These are phyloP conservation scores for Pimephales promelas DNA, from an alignment of 2,113 vertebrate genomes.

Conservation along the genomic window DNA sequence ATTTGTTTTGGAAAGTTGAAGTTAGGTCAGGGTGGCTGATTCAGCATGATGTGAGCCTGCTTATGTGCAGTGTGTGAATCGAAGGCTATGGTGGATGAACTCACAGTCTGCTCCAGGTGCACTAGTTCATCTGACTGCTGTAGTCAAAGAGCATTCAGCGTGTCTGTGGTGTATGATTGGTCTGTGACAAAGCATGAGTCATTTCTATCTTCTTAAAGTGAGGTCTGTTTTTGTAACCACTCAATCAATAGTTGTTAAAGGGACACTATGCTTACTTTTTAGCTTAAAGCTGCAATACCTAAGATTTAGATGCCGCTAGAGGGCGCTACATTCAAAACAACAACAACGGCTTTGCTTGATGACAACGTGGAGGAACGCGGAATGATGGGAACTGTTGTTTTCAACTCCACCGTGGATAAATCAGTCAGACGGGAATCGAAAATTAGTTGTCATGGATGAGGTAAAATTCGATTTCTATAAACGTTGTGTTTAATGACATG, in stretches of 20 bases:
- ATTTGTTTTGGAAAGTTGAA: neutral
- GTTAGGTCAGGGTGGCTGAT: neutral
- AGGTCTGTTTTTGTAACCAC: neutral
- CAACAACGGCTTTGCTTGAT: no score
- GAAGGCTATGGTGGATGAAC: neutral
- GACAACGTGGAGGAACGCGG: no score
- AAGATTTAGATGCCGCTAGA: no score
- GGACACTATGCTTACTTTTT: no score
- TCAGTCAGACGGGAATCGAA: no score
- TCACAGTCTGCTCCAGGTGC: neutral
- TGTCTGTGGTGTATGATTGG: neutral
- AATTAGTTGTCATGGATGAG: no score
- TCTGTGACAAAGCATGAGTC: neutral
- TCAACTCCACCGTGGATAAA: no score
- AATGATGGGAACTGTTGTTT: no score
- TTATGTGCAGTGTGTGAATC: neutral
- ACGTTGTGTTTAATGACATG: no score
- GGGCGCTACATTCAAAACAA: no score
- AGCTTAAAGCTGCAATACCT: no score
- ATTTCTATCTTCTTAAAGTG: neutral
- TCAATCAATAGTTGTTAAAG: neutral
- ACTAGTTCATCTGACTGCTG: neutral
- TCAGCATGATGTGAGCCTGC: neutral
- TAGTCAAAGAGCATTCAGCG: conserved; percentile 13
- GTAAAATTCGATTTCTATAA: no score